Conservation (phyloP, 1,140 invertebrate species). For the Thereuonema tuberculata region DNA sequence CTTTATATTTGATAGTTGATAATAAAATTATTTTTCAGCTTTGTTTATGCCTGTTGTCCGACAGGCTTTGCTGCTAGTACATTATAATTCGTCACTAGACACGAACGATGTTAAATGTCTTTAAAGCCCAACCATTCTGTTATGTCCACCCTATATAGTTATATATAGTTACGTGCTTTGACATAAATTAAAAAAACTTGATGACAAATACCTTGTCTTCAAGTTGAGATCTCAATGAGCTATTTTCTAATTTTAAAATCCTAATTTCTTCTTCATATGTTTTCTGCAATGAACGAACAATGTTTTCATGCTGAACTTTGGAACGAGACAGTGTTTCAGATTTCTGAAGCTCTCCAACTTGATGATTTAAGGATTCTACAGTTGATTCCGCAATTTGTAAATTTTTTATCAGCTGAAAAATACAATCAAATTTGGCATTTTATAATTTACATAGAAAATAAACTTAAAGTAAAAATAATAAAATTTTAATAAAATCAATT, state of each 20-base stretch:
- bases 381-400: conserved; percentile 27
- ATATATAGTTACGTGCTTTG: too few species aligned
- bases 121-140: too few species aligned
- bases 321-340: conserved; percentile 26
- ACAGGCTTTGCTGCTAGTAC: too few species aligned
- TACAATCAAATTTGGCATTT: neutral
- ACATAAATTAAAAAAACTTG: too few species aligned
- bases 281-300: conserved; percentile 24
- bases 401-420: conserved; percentile 24
- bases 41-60: too few species aligned
- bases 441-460: neutral
- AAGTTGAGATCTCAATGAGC: conserved; percentile 19
- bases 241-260: conserved; percentile 24
- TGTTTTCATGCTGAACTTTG: conserved; percentile 24
- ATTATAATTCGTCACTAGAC: too few species aligned
- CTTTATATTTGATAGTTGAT: too few species aligned
- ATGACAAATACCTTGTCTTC: conserved; percentile 21
- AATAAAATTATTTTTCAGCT: too few species aligned
- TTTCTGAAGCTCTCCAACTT: conserved; percentile 24
- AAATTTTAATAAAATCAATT: too few species aligned
- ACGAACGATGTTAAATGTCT: too few species aligned
- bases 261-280: conserved; percentile 20
- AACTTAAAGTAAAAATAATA: too few species aligned
- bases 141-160: too few species aligned
- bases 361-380: conserved; percentile 27